phyloP scores from a whole-genome alignment of 2,797 vertebrate genomes.

The Odontamblyopus rebecca region DNA sequence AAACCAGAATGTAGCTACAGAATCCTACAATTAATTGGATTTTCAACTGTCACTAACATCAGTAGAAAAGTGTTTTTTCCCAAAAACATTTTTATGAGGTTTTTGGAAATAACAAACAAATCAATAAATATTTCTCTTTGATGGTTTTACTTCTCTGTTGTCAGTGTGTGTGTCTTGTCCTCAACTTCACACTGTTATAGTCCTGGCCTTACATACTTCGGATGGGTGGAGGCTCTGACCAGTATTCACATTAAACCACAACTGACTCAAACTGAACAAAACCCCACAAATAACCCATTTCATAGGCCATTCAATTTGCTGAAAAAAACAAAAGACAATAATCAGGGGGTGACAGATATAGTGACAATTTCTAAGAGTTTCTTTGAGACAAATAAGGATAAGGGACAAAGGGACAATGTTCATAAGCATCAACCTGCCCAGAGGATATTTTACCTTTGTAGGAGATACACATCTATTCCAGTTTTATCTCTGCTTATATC shows the following conservation, averaged over 20 bases:
- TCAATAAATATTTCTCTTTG: constrained; percentile 54
- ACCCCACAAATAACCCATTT: constrained; percentile 43
- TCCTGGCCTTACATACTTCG: constrained; percentile 42
- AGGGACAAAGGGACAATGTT: neutral
- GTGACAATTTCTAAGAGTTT: constrained; percentile 20
- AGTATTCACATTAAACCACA: constrained; percentile 35
- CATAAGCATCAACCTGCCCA: constrained; percentile 16
- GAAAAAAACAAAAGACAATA: constrained; percentile 18
- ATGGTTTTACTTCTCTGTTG: constrained; percentile 40
- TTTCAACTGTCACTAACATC: neutral
- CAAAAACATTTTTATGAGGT: neutral
- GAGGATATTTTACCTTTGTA: constrained; percentile 20
- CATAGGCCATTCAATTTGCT: constrained; percentile 30
- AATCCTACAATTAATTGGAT: neutral
- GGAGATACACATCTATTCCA: constrained; percentile 35
- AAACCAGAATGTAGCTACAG: too few relatives aligned
- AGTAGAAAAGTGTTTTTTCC: neutral
- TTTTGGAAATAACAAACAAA: neutral
- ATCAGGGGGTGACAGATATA: constrained; percentile 22
- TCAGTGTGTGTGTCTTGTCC: constrained; percentile 18
- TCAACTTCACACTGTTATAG: constrained; percentile 39
- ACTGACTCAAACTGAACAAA: constrained; percentile 42
- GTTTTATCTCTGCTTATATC: constrained; percentile 23
- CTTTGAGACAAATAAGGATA: neutral
- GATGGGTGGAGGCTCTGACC: constrained; percentile 43